phyloP scores from a whole-genome alignment of 1,140 invertebrate species.

The Drosophila mauritiana region DNA sequence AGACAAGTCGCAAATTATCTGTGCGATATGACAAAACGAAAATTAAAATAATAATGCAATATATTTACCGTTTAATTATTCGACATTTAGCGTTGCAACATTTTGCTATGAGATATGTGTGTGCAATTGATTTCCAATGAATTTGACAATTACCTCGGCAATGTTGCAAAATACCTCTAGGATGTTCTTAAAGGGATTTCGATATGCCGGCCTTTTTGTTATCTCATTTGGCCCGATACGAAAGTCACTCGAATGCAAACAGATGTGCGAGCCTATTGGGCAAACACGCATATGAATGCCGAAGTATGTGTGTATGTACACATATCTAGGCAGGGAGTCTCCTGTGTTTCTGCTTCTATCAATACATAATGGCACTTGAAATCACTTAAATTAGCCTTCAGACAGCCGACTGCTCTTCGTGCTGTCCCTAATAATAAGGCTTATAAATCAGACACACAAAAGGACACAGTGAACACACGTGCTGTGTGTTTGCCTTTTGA shows the following conservation, averaged over 20 bases:
- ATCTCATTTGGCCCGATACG: not conserved
- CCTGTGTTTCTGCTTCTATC: constrained; percentile 27
- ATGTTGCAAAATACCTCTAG: no score
- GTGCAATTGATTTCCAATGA: not conserved
- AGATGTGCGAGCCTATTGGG: constrained; percentile 7
- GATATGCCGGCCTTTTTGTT: not conserved
- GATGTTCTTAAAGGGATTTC: constrained; percentile 3
- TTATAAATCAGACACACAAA: constrained; percentile 39
- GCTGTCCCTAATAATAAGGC: constrained; percentile 44
- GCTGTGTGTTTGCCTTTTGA: constrained; percentile 35
- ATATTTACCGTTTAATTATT: no score
- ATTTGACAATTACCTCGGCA: not conserved
- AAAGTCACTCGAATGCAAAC: constrained; percentile 32
- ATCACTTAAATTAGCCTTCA: constrained; percentile 48
- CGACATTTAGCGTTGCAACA: no score
- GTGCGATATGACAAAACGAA: not conserved
- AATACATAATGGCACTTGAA: constrained; percentile 50
- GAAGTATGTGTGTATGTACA: not conserved
- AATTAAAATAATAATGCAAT: no score
- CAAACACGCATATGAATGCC: constrained; percentile 10
- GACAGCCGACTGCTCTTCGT: not conserved
- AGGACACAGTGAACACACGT: not conserved
- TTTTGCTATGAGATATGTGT: no score
- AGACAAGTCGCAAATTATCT: not conserved
- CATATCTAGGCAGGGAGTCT: not conserved